Evolutionary conservation across 2,797 vertebrate species (phyloP), one percentile per base, ranked within the genome.

Genomic region (Distichodus sexfasciatus): DNA sequence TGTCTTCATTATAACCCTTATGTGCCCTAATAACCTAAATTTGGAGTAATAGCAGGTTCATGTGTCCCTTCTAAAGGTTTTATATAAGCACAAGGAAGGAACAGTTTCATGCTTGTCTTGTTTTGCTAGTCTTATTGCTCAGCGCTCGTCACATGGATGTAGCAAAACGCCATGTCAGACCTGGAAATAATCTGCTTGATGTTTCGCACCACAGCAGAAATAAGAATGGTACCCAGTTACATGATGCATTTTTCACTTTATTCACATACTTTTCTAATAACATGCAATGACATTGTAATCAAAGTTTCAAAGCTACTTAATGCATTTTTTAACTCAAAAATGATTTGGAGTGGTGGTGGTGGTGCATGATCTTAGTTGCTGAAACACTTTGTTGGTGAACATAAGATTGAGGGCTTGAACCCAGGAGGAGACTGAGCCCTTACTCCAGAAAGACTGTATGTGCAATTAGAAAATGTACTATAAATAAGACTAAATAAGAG

Each of bases 1-100:
- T 62, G 57, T 66, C 46, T 24, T 55, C 41, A 47, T 35, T 21
- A 55, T 23, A 51, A 60, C 57, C 17, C 46, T 57, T 8, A 26
- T 14, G 29, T 28, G 8, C 31, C 59, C 40, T 12, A 4, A 47
- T 63, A 11, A 24, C 21, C 29, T 24, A 31, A 43, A 61, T n/a
- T n/a, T n/a, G n/a, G n/a, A n/a, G n/a, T 33, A 51, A 29, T 17
- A 19, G 46, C 4, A 9, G 12, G 29, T 12, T 11, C 15, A 36
- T 44, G 14, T 57, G 40, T 35, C 2, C 12, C 26, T 35, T 36
- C 29, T 41, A 38, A 23, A 57, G 21, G 28, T 21, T 48, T n/a
- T 40, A 41, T 24, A 1, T 6, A 23, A 3, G 2, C 4, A 21
- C 3, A 6, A 54, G 35, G 2, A 23, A 29, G 14, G 17, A 29